These are phyloP conservation scores for Pampusana beccarii DNA, from an alignment of 2,113 vertebrate genomes.

Conservation along the genomic window DNA sequence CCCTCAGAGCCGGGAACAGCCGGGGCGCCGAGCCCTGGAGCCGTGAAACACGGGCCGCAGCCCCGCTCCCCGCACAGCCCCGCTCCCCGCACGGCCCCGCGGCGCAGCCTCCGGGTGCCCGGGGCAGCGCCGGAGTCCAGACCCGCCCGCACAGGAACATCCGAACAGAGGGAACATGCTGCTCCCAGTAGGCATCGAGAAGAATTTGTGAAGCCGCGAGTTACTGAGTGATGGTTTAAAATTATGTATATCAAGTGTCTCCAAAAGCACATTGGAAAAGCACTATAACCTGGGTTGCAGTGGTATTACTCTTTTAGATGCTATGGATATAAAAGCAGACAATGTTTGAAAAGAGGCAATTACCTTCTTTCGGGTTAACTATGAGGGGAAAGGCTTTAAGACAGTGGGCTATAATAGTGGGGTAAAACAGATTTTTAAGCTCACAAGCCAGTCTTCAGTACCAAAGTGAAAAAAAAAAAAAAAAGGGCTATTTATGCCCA, in stretches of 20 bases:
- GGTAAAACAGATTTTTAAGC: neutral
- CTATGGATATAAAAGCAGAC: neutral
- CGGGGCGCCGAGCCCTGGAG: neutral
- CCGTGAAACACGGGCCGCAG: neutral
- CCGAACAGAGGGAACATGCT: accelerated
- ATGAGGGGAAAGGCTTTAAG: neutral
- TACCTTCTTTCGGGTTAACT: neutral
- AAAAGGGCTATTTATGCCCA: neutral
- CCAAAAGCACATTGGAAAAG: neutral
- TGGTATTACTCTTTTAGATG: accelerated
- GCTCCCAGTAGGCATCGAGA: accelerated
- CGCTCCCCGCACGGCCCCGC: neutral
- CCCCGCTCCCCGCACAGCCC: neutral
- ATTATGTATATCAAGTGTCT: accelerated
- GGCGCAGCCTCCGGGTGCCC: accelerated
- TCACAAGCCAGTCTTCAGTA: neutral
- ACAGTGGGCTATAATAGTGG: accelerated
- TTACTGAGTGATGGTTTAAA: neutral
- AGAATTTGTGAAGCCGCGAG: neutral
- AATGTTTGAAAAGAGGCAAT: neutral
- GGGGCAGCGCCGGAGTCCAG: neutral
- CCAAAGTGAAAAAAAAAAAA: neutral
- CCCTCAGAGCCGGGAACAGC: neutral
- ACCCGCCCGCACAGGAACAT: accelerated
- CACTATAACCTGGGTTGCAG: neutral